Evolutionary conservation across 2,888 invertebrate species (phyloP).

Genomic region (Cephus pulcher): DNA sequence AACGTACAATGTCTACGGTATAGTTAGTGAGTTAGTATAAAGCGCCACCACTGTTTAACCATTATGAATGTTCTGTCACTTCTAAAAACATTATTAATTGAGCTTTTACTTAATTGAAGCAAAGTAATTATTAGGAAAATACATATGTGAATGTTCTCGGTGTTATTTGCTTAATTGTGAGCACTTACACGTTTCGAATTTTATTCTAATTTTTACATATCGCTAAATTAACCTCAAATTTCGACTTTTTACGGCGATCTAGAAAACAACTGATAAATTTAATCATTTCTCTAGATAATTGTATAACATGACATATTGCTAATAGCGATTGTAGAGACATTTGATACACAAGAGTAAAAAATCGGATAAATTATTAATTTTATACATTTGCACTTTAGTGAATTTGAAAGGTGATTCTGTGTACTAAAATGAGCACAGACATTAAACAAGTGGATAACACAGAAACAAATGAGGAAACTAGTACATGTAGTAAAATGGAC

Average conservation of each 20-base stretch:
- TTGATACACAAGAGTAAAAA: not conserved
- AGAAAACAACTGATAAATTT: not conserved
- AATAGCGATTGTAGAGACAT: not conserved
- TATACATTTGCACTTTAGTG: not conserved
- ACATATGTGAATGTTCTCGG: not conserved
- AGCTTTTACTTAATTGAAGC: not conserved
- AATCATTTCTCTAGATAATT: not conserved
- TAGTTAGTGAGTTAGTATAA: too few species aligned
- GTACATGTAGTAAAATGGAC: not conserved
- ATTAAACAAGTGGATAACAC: not conserved
- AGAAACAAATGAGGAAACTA: not conserved
- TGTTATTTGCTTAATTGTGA: not conserved
- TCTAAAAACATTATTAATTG: not conserved
- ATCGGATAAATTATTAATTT: not conserved
- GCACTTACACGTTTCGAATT: not conserved
- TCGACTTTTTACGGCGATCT: not conserved
- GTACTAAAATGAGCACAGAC: not conserved
- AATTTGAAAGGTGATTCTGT: not conserved
- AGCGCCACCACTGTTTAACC: not conserved
- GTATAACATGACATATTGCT: not conserved
- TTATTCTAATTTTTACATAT: not conserved
- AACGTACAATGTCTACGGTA: too few species aligned
- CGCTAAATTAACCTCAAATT: not conserved
- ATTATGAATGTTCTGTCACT: not conserved
- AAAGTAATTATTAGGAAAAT: not conserved